A percentile compares a stretch with the other conserved stretches of the same genome.
Evolutionary conservation across 64 coral and sea anemone genomes (phyloP).

Genomic region (Actinia equina): DNA sequence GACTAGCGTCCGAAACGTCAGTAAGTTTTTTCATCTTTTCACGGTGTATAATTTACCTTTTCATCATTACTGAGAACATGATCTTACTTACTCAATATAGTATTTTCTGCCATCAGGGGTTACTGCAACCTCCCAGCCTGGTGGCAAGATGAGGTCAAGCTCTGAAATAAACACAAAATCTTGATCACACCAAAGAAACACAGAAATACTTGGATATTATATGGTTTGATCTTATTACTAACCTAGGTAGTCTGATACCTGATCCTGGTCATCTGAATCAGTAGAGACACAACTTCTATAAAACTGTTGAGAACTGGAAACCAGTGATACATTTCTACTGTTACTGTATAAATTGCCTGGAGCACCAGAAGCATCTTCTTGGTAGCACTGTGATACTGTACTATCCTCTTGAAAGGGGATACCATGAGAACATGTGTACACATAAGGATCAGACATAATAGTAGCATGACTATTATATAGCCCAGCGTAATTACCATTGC

Average conservation of each 20-base stretch:
- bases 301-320: not conserved
- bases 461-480: constrained; percentile 13
- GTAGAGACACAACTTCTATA: not conserved
- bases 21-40: too few relatives aligned
- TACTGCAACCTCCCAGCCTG: constrained; percentile 82
- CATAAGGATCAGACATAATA: not conserved
- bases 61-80: too few relatives aligned
- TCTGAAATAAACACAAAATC: not conserved
- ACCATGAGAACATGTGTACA: not conserved
- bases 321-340: not conserved
- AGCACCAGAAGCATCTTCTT: not conserved
- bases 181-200: too few relatives aligned
- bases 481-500: constrained; percentile 3
- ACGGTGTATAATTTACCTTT: too few relatives aligned
- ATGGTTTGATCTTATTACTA: not conserved
- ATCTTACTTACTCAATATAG: constrained; percentile 86
- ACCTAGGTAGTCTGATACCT: not conserved
- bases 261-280: not conserved
- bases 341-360: not conserved
- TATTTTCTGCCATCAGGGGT: constrained; percentile 87
- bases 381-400: not conserved
- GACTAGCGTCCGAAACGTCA: too few relatives aligned
- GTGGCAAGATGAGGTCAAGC: constrained; percentile 79
- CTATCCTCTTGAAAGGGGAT: not conserved
- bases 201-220: too few relatives aligned